Base-by-base conservation (phyloP, 2,797 vertebrate genomes). In the Zalophus californianus region DNA sequence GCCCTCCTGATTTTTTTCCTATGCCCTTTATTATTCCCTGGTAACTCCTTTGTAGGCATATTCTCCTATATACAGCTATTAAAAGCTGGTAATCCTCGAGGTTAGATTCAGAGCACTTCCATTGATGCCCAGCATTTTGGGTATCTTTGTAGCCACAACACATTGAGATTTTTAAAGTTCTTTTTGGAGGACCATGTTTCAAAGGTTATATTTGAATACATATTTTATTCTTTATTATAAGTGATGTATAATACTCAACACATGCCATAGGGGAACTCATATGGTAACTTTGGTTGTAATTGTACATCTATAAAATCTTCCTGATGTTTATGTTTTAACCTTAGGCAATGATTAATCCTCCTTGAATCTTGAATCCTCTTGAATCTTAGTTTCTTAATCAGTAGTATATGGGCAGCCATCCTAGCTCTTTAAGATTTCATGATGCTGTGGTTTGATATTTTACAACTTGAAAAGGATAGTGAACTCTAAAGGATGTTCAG, bases 331-430 rank as follows among this genome's bases (percentile, higher is more conserved):
- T 85, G 32, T 66, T 94, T 68, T 95, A 92, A 72, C 10, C 44
- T 79, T 89, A 73, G 32, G 10, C 50, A 94, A 86, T 92, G 84
- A 80, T 64, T 95, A 64, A 84, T 86, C 7, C 14, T 79, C 56
- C 29, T 87, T 80, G n/a, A 93, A 32, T 92, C 50, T 44, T 44
- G 44, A 58, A 84, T 86, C 7, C 11, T 79, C 56, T 87, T 80
- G n/a, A 93, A 32, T 92, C 50, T 87, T 23, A 56, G 23, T 82
- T 91, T 86, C 86, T 91, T 96, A 91, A 92, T 91, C 27, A 91
- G 3, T 32, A 70, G 5, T 58, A 56, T n/a, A 18, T 94, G 52
- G 16, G 62, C 21, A 91, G 29, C 48, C 80, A 54, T 95, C 60
- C 7, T 27, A 66, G 48, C 27, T 94, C 41, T 64, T 90, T 78